phyloP scores from a whole-genome alignment of 2,888 invertebrate genomes.

The Crossocerus cetratus region DNA sequence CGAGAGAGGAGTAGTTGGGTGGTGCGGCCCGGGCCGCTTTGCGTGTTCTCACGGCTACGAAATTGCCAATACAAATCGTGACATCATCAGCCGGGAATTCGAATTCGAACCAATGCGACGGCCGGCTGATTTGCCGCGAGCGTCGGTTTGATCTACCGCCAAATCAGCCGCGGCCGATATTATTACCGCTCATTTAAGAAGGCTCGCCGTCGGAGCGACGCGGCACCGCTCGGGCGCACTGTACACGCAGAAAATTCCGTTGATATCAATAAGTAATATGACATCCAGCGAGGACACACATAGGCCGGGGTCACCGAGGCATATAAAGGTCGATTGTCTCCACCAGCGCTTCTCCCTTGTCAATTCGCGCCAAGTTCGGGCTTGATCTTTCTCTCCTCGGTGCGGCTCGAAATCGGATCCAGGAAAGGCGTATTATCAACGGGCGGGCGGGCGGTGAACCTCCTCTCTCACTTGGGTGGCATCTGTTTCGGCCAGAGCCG shows the following conservation, averaged over 20 bases:
- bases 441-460: not conserved
- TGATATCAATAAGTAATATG: slow-evolving; percentile 63
- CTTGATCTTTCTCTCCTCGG: slow-evolving; percentile 3
- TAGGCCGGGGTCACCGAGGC: slow-evolving; percentile 36
- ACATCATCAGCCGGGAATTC: slow-evolving; percentile 58
- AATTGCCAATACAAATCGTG: slow-evolving; percentile 53
- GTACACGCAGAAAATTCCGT: slow-evolving; percentile 51
- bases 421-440: no score
- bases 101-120: slow-evolving; percentile 44
- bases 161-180: slow-evolving; percentile 51
- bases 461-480: not conserved
- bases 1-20: not conserved
- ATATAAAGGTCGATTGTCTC: slow-evolving; percentile 53
- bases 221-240: slow-evolving; percentile 22
- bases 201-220: slow-evolving; percentile 22
- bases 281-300: slow-evolving; percentile 59
- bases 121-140: slow-evolving; percentile 46
- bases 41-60: slow-evolving; percentile 53
- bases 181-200: slow-evolving; percentile 56
- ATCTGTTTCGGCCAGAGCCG: no score
- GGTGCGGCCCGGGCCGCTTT: slow-evolving; percentile 13
- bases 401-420: no score
- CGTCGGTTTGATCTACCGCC: slow-evolving; percentile 52
- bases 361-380: slow-evolving; percentile 33
- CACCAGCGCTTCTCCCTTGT: slow-evolving; percentile 39